phyloP scores from a whole-genome alignment of 1,140 invertebrate genomes.

The Lethocerus indicus region DNA sequence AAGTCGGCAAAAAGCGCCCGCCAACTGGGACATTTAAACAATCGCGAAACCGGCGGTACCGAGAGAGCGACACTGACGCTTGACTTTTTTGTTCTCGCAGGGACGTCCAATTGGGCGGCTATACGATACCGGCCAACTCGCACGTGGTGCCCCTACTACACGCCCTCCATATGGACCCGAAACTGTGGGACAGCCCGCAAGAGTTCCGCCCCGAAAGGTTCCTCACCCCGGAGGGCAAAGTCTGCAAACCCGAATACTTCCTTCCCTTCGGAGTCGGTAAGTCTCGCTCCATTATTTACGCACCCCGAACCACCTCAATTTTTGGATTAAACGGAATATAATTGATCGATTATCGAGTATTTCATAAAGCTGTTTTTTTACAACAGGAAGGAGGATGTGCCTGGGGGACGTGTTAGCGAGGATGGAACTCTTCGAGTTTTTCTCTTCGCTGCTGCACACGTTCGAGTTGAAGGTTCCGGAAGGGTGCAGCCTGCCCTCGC shows the following conservation, averaged over 20 bases:
- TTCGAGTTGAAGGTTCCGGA: constrained; percentile 57
- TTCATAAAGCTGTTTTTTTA: constrained; percentile 1
- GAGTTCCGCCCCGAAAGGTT: constrained; percentile 70
- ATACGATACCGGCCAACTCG: constrained; percentile 59
- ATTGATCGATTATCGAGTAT: constrained; percentile 1
- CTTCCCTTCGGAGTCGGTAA: constrained; percentile 76
- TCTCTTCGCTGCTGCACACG: constrained; percentile 64
- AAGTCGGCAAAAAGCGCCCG: too few species aligned
- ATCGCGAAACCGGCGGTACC: too few species aligned
- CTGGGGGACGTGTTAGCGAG: constrained; percentile 74
- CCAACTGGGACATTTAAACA: too few species aligned
- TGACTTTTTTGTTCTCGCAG: constrained; percentile 36
- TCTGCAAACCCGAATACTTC: constrained; percentile 70
- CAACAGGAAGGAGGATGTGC: constrained; percentile 64
- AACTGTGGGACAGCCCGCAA: constrained; percentile 69
- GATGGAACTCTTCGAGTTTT: constrained; percentile 85
- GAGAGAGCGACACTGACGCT: too few species aligned
- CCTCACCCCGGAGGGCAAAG: constrained; percentile 55
- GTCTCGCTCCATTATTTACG: too few species aligned
- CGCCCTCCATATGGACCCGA: constrained; percentile 73
- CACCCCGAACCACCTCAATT: too few species aligned
- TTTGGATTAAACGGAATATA: neutral
- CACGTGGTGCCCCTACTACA: constrained; percentile 73
- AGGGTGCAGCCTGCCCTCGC: constrained; percentile 46
- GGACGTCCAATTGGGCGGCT: constrained; percentile 61